These are phyloP conservation scores for Macaria liturata DNA, from an alignment of 2,888 invertebrate genomes.

Conservation along the genomic window DNA sequence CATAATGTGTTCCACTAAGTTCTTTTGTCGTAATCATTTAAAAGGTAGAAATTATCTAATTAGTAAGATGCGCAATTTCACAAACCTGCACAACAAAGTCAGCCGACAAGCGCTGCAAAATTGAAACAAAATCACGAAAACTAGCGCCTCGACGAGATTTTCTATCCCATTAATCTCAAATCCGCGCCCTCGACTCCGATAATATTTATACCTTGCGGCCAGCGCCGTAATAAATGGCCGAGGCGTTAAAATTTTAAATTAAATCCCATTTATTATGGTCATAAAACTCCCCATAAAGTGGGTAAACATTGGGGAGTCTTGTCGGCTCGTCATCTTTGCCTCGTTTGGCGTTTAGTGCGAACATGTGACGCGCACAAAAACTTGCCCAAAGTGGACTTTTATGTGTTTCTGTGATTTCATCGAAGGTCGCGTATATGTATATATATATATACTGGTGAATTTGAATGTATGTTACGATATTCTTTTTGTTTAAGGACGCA, in stretches of 20 bases:
- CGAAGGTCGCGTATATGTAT: background rate
- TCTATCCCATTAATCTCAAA: conserved; percentile 22
- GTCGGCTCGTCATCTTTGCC: conserved; percentile 29
- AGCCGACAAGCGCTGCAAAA: background rate
- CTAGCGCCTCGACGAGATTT: conserved; percentile 10
- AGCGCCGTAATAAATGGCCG: conserved; percentile 29
- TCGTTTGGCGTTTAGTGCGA: conserved; percentile 28
- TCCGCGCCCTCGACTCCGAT: conserved; percentile 20
- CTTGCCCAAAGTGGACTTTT: conserved; percentile 26
- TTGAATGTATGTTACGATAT: too few relatives aligned
- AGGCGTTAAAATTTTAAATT: conserved; percentile 38
- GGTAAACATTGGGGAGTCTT: conserved; percentile 24
- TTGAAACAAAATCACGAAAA: conserved; percentile 7
- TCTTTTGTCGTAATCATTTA: too few relatives aligned
- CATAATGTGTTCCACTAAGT: too few relatives aligned
- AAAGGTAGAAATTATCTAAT: too few relatives aligned
- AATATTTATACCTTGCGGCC: conserved; percentile 27
- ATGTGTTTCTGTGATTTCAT: conserved; percentile 22
- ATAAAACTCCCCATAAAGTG: conserved; percentile 36
- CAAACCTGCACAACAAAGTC: background rate
- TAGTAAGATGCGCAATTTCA: too few relatives aligned
- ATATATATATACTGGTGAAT: too few relatives aligned
- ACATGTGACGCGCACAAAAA: conserved; percentile 30
- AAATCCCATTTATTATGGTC: conserved; percentile 38
- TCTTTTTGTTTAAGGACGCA: background rate